These are phyloP conservation scores for Zophobas atratus DNA, from an alignment of 1,140 invertebrate species.

Conservation along the genomic window DNA sequence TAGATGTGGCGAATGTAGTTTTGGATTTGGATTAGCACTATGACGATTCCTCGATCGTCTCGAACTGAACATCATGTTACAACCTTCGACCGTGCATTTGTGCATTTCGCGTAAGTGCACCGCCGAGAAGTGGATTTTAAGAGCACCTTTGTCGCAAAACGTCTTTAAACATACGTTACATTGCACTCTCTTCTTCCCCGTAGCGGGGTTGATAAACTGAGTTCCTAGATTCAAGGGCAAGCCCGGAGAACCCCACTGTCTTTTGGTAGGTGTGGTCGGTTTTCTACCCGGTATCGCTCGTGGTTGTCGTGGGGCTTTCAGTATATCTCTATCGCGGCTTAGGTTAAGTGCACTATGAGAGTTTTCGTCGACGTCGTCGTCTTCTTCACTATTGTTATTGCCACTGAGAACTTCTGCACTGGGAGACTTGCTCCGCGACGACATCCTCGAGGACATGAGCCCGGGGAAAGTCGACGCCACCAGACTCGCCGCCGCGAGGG, in stretches of 20 bases:
- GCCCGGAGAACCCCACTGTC: slow-evolving; percentile 88
- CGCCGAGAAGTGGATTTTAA: slow-evolving; percentile 99
- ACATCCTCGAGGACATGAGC: slow-evolving; percentile 64
- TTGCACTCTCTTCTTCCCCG: slow-evolving; percentile 96
- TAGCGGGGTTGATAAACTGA: slow-evolving; percentile 91
- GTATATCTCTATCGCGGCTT: slow-evolving; percentile 71
- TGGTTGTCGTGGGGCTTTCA: slow-evolving; percentile 66
- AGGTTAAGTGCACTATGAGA: slow-evolving; percentile 80
- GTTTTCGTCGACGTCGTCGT: slow-evolving; percentile 78
- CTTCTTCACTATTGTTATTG: slow-evolving; percentile 70
- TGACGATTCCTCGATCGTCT: slow-evolving; percentile 95
- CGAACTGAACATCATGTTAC: slow-evolving; percentile 99
- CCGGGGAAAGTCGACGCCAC: slow-evolving; percentile 68
- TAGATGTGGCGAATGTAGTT: slow-evolving; percentile 95
- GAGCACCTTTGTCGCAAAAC: slow-evolving; percentile 99
- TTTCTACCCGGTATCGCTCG: slow-evolving; percentile 74
- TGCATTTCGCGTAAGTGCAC: slow-evolving; percentile 99
- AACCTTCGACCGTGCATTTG: slow-evolving; percentile 98
- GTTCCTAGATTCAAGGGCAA: slow-evolving; percentile 90
- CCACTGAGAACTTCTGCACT: slow-evolving; percentile 65
- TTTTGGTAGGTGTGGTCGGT: slow-evolving; percentile 89
- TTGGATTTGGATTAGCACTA: slow-evolving; percentile 98
- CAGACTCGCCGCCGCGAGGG: slow-evolving; percentile 67
- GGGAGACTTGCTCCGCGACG: slow-evolving; percentile 66
- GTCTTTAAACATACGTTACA: slow-evolving; percentile 99